phyloP scores from a whole-genome alignment of 2,113 vertebrate species.

The Pseudorasbora parva region DNA sequence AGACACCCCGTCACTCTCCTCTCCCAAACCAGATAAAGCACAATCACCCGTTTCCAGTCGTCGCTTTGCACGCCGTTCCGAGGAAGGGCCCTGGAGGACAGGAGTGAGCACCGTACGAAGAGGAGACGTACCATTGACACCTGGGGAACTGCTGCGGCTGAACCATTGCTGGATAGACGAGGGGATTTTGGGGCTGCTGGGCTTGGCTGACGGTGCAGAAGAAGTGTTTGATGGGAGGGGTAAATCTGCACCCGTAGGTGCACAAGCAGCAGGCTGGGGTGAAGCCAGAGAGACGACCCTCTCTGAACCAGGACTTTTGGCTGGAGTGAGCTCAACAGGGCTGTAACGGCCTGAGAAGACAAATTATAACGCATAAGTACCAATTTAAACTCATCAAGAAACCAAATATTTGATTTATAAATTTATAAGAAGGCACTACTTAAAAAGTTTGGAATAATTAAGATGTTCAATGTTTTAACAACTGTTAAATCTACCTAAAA shows the following conservation, averaged over 20 bases:
- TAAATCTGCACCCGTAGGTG: constrained; percentile 83
- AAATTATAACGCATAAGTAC: background rate
- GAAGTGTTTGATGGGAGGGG: constrained; percentile 84
- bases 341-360: constrained; percentile 53
- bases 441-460: too few species aligned
- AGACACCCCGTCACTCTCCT: constrained; percentile 78
- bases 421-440: too few species aligned
- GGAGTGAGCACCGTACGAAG: constrained; percentile 79
- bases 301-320: constrained; percentile 72
- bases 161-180: constrained; percentile 87
- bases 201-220: constrained; percentile 65
- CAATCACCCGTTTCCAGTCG: constrained; percentile 81
- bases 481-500: too few species aligned
- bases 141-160: constrained; percentile 70
- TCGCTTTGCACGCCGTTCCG: constrained; percentile 85
- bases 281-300: constrained; percentile 72
- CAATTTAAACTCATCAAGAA: background rate
- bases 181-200: constrained; percentile 58
- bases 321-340: constrained; percentile 76
- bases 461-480: too few species aligned
- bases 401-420: background rate
- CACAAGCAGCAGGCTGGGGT: constrained; percentile 81
- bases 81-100: constrained; percentile 64
- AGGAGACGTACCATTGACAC: constrained; percentile 63
- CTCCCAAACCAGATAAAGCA: constrained; percentile 67